A percentile compares a stretch with the other conserved stretches of the same genome.
phyloP scores from a whole-genome alignment of 2,797 vertebrate species.

The Lacerta viridis region DNA sequence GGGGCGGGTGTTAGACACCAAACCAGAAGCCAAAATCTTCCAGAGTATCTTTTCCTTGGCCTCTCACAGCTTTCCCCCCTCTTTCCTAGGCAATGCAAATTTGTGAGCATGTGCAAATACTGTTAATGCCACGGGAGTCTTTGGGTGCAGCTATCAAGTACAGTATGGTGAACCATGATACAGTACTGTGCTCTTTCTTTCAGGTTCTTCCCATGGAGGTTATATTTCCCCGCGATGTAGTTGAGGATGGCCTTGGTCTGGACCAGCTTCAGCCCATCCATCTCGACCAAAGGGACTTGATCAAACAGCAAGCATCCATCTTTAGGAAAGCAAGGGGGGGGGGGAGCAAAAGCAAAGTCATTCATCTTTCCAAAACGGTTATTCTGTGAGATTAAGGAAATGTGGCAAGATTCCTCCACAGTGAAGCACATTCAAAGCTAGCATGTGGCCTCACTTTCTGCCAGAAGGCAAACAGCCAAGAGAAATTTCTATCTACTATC shows the following conservation, averaged over 20 bases:
- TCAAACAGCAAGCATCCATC: constrained; percentile 89
- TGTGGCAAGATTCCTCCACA: background rate
- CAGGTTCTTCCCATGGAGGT: constrained; percentile 87
- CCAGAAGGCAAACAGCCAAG: background rate
- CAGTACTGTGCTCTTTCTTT: constrained; percentile 88
- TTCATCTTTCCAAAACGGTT: background rate
- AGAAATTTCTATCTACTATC: background rate
- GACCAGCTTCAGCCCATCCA: constrained; percentile 87
- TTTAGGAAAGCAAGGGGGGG: constrained; percentile 62
- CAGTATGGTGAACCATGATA: constrained; percentile 13
- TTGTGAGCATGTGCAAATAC: background rate
- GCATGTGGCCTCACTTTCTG: background rate
- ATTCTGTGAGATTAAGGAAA: background rate
- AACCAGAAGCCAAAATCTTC: constrained; percentile 29
- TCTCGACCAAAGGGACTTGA: constrained; percentile 92
- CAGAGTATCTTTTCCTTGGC: background rate
- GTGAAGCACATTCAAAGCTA: background rate
- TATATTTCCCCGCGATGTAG: constrained; percentile 90
- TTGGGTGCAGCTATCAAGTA: constrained; percentile 38
- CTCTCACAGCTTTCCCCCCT: background rate
- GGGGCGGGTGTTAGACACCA: constrained; percentile 14
- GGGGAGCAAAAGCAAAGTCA: constrained; percentile 13
- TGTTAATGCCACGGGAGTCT: background rate
- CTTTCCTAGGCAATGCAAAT: constrained; percentile 24
- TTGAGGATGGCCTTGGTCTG: constrained; percentile 87